A percentile compares a stretch with the other conserved stretches of the same genome.
Conservation (phyloP, 2,797 vertebrate species). For the Lemur catta region DNA sequence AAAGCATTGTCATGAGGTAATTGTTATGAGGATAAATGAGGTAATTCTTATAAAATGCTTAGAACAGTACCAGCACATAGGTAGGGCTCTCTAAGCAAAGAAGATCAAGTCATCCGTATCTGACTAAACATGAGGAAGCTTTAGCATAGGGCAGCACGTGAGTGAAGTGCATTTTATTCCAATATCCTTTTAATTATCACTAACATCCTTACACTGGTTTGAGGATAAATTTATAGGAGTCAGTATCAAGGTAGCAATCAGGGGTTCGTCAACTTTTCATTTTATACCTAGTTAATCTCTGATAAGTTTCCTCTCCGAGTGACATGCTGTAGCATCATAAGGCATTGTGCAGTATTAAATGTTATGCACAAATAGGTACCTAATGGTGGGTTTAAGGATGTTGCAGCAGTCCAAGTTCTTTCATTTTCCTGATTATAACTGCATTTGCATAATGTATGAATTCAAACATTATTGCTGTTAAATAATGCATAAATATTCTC, state of each 20-base stretch:
- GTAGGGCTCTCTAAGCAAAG: neutral
- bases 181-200: conserved; percentile 53
- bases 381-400: conserved; percentile 84
- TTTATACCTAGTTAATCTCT: conserved; percentile 79
- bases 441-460: conserved; percentile 89
- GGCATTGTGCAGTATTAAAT: conserved; percentile 74
- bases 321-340: conserved; percentile 50
- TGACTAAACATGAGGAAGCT: neutral
- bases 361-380: conserved; percentile 84
- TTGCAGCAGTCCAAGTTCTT: conserved; percentile 82
- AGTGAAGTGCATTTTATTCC: conserved; percentile 47
- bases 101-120: neutral
- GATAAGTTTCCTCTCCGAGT: conserved; percentile 78
- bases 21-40: neutral
- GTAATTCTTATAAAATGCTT: neutral
- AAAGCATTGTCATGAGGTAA: neutral
- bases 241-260: conserved; percentile 67
- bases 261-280: conserved; percentile 78
- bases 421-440: conserved; percentile 86
- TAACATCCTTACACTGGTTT: conserved; percentile 78
- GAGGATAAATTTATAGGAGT: conserved; percentile 80
- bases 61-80: neutral
- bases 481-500: conserved; percentile 89
- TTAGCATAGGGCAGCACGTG: neutral
- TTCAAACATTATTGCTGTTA: conserved; percentile 88